Conservation (phyloP, 2,797 vertebrate species). For the Octomys mimax region DNA sequence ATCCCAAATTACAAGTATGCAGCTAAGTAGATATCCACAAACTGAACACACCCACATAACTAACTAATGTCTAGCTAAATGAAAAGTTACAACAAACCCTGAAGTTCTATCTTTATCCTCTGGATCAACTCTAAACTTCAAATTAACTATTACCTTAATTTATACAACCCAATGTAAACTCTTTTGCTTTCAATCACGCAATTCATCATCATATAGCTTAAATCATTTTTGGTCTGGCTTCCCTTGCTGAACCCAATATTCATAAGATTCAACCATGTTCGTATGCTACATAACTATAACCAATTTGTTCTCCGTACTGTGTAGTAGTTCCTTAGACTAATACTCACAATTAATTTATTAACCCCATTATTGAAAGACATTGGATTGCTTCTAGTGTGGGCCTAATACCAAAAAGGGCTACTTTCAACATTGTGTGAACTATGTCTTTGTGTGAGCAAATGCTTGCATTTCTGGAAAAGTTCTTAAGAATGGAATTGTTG, state of each 20-base stretch:
- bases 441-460: not conserved
- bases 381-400: not conserved
- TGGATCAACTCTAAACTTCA: not conserved
- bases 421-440: not conserved
- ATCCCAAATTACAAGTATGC: not conserved
- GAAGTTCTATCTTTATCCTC: not conserved
- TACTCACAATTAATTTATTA: not conserved
- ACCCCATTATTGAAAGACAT: not conserved
- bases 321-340: not conserved
- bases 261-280: not conserved
- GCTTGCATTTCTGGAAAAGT: not conserved
- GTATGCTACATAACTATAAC: not conserved
- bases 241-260: not conserved
- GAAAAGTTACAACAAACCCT: not conserved
- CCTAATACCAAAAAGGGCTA: not conserved
- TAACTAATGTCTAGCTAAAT: not conserved
- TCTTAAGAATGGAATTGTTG: not conserved
- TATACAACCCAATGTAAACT: not conserved
- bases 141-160: not conserved
- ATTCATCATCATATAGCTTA: not conserved
- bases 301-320: constrained; percentile 14
- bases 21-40: not conserved
- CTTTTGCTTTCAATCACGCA: not conserved
- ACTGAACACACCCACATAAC: not conserved
- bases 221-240: not conserved